Conservation (phyloP, 2,888 invertebrate species). For the Drosophila villosipedis region DNA sequence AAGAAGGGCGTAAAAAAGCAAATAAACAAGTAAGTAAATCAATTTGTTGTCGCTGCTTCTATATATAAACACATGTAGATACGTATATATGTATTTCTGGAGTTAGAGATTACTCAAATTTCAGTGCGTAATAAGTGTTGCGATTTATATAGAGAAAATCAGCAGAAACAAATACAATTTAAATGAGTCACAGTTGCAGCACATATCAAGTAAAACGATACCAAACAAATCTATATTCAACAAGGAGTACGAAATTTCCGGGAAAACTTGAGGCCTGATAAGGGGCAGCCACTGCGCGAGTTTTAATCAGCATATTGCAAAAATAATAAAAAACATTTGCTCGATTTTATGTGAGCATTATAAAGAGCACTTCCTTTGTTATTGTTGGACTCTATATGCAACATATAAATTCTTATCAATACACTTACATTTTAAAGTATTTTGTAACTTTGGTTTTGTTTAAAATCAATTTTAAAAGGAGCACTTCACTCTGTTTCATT, state of each 20-base stretch:
- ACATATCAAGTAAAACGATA: conserved; percentile 1
- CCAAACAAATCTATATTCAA: not conserved
- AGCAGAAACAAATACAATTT: conserved; percentile 43
- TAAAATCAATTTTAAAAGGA: not conserved
- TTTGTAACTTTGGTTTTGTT: not conserved
- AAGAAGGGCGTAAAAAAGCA: conserved; percentile 61
- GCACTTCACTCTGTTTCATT: conserved; percentile 13
- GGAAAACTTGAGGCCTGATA: conserved; percentile 34
- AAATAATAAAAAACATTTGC: conserved; percentile 12
- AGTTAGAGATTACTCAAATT: conserved; percentile 17
- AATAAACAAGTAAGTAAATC: conserved; percentile 35
- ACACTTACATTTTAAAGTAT: conserved; percentile 37
- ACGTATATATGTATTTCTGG: not conserved
- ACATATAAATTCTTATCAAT: conserved; percentile 16
- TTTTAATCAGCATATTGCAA: conserved; percentile 39
- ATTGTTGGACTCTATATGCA: not conserved
- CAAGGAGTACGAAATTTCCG: conserved; percentile 11
- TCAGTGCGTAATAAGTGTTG: conserved; percentile 36
- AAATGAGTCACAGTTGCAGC: conserved; percentile 45
- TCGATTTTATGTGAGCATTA: not conserved
- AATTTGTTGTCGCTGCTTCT: conserved; percentile 9
- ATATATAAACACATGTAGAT: not conserved
- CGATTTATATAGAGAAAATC: conserved; percentile 34
- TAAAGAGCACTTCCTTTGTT: conserved; percentile 15
- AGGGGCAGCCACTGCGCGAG: conserved; percentile 5